A percentile compares a stretch with the other conserved stretches of the same genome.
Conservation (phyloP, 1,140 invertebrate genomes). For the Heterodera carotae region DNA sequence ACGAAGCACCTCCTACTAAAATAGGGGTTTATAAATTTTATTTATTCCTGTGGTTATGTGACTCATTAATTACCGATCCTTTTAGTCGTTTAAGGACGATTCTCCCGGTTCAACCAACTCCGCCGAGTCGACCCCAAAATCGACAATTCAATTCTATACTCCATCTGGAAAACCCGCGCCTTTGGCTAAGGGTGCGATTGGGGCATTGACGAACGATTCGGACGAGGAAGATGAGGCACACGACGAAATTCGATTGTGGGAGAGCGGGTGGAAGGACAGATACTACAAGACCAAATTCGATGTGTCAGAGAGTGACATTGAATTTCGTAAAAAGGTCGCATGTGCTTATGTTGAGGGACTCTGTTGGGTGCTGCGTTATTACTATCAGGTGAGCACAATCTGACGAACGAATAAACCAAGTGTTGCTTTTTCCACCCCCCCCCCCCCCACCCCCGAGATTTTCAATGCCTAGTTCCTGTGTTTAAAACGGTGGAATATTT, state of each 20-base stretch:
- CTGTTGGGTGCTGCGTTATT: constrained; percentile 96
- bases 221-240: constrained; percentile 71
- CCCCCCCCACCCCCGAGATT: no score
- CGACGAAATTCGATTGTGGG: constrained; percentile 93
- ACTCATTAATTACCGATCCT: constrained; percentile 18
- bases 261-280: constrained; percentile 93
- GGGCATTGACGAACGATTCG: constrained; percentile 2
- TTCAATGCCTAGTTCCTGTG: no score
- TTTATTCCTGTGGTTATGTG: constrained; percentile 10
- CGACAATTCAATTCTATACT: constrained; percentile 13
- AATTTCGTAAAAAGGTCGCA: constrained; percentile 82
- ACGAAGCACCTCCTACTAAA: constrained; percentile 41
- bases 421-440: no score
- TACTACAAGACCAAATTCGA: constrained; percentile 98
- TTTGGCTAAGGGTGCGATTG: constrained; percentile 25
- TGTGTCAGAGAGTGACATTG: constrained; percentile 77
- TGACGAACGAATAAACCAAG: no score
- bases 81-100: constrained; percentile 70
- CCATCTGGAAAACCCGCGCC: constrained; percentile 17
- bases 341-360: constrained; percentile 90
- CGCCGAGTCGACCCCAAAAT: neutral
- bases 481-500: no score
- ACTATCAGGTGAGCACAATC: constrained; percentile 81
- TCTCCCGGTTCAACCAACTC: constrained; percentile 67
- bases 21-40: constrained; percentile 14